phyloP scores from a whole-genome alignment of 2,113 vertebrate genomes.

The Oxygymnocypris stewartii region DNA sequence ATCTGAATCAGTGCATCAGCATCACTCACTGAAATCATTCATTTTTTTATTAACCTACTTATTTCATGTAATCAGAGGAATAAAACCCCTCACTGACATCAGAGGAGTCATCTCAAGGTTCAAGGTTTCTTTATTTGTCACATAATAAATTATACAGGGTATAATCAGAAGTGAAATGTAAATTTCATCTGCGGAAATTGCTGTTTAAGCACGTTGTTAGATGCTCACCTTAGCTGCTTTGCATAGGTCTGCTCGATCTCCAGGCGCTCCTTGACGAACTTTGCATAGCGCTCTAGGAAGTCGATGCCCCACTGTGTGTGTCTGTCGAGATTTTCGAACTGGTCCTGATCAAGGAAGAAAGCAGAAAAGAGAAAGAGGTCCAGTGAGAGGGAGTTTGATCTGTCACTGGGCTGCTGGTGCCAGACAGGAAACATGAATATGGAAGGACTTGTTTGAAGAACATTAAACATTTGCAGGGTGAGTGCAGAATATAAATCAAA shows the following conservation, averaged over 20 bases:
- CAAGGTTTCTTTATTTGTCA: no score
- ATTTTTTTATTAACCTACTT: background rate
- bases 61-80: background rate
- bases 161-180: no score
- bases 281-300: constrained; percentile 96
- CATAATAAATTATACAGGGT: no score
- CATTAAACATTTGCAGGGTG: constrained; percentile 1
- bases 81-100: background rate
- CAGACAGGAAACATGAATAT: constrained; percentile 50
- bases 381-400: constrained; percentile 27
- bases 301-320: constrained; percentile 99
- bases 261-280: constrained; percentile 98
- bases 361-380: constrained; percentile 46
- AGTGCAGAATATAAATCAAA: constrained; percentile 10
- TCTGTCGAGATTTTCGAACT: constrained; percentile 98
- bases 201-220: background rate
- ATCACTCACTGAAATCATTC: background rate
- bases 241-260: constrained; percentile 98
- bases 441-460: constrained; percentile 34
- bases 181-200: background rate
- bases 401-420: constrained; percentile 13
- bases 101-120: no score
- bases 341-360: constrained; percentile 82
- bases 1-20: background rate
- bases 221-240: constrained; percentile 91